Conservation (phyloP, 1,140 invertebrate genomes). For the Drosophila gunungcola region DNA sequence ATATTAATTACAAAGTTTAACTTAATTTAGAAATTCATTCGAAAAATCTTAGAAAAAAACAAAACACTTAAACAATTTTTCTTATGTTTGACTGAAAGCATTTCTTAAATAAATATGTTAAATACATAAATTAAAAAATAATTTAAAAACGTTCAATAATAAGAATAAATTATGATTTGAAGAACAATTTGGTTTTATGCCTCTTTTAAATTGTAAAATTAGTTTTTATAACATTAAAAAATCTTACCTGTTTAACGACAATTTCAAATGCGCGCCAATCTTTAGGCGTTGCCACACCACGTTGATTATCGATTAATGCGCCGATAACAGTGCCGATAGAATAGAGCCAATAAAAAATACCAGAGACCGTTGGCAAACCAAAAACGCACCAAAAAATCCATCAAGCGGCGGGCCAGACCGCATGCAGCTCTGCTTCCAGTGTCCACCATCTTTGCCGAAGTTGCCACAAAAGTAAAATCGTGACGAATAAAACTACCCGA, state of each 20-base stretch:
- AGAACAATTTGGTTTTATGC: too few species aligned
- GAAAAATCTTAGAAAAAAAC: too few species aligned
- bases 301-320: neutral
- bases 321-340: neutral
- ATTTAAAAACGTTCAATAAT: too few species aligned
- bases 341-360: neutral
- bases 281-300: neutral
- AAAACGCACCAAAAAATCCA: slow-evolving; percentile 2
- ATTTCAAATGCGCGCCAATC: neutral
- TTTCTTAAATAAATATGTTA: too few species aligned
- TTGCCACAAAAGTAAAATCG: slow-evolving; percentile 41
- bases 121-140: too few species aligned
- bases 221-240: neutral
- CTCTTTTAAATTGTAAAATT: neutral
- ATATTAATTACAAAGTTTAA: too few species aligned
- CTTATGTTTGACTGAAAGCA: too few species aligned
- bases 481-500: slow-evolving; percentile 33
- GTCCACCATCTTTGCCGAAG: slow-evolving; percentile 45
- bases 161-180: too few species aligned
- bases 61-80: too few species aligned
- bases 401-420: slow-evolving; percentile 1
- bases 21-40: too few species aligned
- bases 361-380: neutral
- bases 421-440: slow-evolving; percentile 7
- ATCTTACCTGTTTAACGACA: neutral